These are phyloP conservation scores for Zaprionus camerounensis DNA, from an alignment of 1,140 invertebrate genomes.

Conservation along the genomic window DNA sequence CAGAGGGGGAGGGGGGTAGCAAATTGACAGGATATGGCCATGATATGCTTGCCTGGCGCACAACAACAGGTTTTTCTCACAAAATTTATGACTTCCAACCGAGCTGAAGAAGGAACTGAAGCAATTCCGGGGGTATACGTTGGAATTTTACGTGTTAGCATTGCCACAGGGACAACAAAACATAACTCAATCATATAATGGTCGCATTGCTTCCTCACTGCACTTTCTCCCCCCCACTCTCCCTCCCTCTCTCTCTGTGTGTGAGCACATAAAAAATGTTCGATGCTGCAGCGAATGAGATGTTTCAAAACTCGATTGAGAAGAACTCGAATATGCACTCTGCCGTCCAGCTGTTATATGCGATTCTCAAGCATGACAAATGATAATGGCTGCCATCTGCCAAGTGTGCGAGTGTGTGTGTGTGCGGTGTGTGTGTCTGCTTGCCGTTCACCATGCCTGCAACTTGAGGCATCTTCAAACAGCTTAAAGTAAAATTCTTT, in stretches of 20 bases:
- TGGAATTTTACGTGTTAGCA: slow-evolving; percentile 57
- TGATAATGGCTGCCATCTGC: slow-evolving; percentile 50
- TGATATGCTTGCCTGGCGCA: slow-evolving; percentile 43
- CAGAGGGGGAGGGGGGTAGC: slow-evolving; percentile 22
- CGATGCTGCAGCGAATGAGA: slow-evolving; percentile 46
- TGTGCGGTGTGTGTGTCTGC: slow-evolving; percentile 4
- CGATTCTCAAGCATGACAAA: slow-evolving; percentile 51
- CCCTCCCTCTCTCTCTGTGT: neutral
- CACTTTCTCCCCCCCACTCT: neutral
- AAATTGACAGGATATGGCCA: slow-evolving; percentile 76
- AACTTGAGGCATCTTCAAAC: neutral
- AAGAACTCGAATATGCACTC: slow-evolving; percentile 46
- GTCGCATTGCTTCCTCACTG: slow-evolving; percentile 55
- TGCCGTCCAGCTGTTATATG: slow-evolving; percentile 17
- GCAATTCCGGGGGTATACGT: slow-evolving; percentile 17
- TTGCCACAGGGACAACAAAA: slow-evolving; percentile 53
- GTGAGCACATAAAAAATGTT: slow-evolving; percentile 35
- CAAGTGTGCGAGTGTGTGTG: neutral
- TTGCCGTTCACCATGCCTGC: neutral
- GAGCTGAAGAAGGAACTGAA: slow-evolving; percentile 7
- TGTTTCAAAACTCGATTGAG: slow-evolving; percentile 50
- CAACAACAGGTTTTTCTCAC: slow-evolving; percentile 68
- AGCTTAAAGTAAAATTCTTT: neutral
- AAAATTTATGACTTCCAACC: slow-evolving; percentile 61
- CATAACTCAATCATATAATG: slow-evolving; percentile 74